Evolutionary conservation across 2,797 vertebrate genomes (phyloP), one percentile per base, ranked within the genome.

Genomic region (Ptychobarbus kaznakovi): DNA sequence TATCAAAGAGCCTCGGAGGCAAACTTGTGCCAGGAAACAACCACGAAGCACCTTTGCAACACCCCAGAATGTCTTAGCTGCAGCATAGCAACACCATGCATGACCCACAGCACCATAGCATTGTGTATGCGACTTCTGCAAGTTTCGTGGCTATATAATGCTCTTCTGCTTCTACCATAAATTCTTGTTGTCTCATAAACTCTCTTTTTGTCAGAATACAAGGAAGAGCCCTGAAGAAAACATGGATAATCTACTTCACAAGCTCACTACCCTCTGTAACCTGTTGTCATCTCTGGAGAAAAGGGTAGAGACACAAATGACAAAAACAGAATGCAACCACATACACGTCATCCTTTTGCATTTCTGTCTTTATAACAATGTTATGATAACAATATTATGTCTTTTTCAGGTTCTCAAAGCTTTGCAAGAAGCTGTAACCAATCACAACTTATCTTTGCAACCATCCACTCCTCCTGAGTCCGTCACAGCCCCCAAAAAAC

Each of bases 261-360:
- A 97, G 92, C 96, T 97, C 86, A 95, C 96, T 46, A 84, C 94
- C 0, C 92, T 97, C 89, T 95, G 96, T 90, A 94, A 96, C 70
- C 94, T 97, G 72, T 95, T 97, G 1, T 96, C 96, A 35, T 96
- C 95, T 0, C 82, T 97, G 90, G 97, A 97, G 90, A 96, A 96
- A 90, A 96, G 95, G 95, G 97, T 97, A 89, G 3, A 87, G 86
- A 78, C 72, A 51, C 40, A 58, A 11, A 10, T 69, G 0, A 49
- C 66, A 58, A 11, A 46, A 56, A 73, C 38, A 46, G 32, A 25
- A 63, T 83, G 63, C 74, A 42, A 84, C 40, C 32, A 38, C 53
- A 49, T 12, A 28, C n/a, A n/a, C 28, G 15, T 77, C 35, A 44
- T 51, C 4, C 20, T 82, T 82, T 20, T 80, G 5, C 6, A 75